These are phyloP conservation scores for Scaptomyza graminum DNA, from an alignment of 1,140 invertebrate genomes.

Conservation along the genomic window DNA sequence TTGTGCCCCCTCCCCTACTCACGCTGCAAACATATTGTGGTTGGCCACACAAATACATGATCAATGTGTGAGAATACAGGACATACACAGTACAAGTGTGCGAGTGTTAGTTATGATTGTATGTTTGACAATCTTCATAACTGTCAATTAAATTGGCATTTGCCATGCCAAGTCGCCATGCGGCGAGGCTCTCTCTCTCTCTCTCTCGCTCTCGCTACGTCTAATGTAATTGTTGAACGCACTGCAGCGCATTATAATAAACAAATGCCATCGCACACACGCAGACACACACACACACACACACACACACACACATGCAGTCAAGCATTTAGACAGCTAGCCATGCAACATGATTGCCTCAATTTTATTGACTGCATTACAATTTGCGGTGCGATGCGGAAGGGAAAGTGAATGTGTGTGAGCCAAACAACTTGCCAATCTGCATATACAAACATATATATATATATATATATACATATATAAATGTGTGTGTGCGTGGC, in stretches of 20 bases:
- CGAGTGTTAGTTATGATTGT: constrained; percentile 78
- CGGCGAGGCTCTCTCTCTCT: neutral
- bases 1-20: neutral
- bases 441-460: constrained; percentile 39
- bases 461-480: no score
- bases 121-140: constrained; percentile 82
- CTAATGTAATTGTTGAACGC: constrained; percentile 80
- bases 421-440: constrained; percentile 35
- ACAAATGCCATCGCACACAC: constrained; percentile 53
- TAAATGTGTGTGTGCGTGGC: neutral
- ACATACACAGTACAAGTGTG: constrained; percentile 25
- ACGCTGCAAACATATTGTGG: constrained; percentile 17
- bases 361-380: constrained; percentile 75
- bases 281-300: constrained; percentile 9
- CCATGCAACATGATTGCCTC: constrained; percentile 56
- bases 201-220: neutral
- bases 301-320: constrained; percentile 13
- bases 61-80: constrained; percentile 62
- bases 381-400: neutral
- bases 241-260: constrained; percentile 76
- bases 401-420: neutral
- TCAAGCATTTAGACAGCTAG: constrained; percentile 22
- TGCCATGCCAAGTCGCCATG: constrained; percentile 34
- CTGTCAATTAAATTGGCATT: constrained; percentile 78
- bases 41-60: constrained; percentile 32